Evolutionary conservation across 2,797 vertebrate genomes (phyloP), one percentile per base, ranked within the genome.

Genomic region (Eulemur rubriventer): DNA sequence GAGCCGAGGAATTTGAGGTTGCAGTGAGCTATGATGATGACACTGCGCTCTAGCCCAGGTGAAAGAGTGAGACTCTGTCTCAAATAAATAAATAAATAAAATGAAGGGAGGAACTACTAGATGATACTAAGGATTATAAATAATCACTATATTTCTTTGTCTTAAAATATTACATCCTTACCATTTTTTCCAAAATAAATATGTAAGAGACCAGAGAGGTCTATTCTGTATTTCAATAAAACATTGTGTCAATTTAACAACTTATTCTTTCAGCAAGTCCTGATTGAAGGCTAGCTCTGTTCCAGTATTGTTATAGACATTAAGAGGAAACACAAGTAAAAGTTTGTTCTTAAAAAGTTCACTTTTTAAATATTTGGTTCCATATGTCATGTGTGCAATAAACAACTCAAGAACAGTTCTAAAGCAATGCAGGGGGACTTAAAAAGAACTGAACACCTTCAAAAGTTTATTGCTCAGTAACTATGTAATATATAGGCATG

Each of bases 91-190:
- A 57, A 57, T 57, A 24, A 57, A 57, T 57, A 57, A 57, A 57
- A 57, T 57, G 22, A 57, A 24, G 22, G 33, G 1, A 2, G 79
- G 43, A 82, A 70, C 35, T 41, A 69, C 26, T 50, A 59, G 50
- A 65, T 91, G 24, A 69, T 79, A 91, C 20, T 88, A 84, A 87
- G 43, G 52, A 83, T 78, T 59, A 94, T 30, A 79, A 92, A 89
- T 61, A 84, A 80, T 69, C n/a, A 88, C 48, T 86, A 3, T 67
- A 67, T 35, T 85, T 96, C 18, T 55, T 94, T 85, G 13, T 85
- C 67, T 88, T 83, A 91, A 91, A 91, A 69, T 67, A 96, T 38
- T 46, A 91, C 10, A 67, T 78, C 6, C 13, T 91, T 69, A 94
- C 35, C 28, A 48, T 67, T 33, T 59, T 35, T 48, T 41, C 13